These are phyloP conservation scores for Gallinago nigripennis DNA, from an alignment of 2,797 vertebrate species.

Conservation along the genomic window DNA sequence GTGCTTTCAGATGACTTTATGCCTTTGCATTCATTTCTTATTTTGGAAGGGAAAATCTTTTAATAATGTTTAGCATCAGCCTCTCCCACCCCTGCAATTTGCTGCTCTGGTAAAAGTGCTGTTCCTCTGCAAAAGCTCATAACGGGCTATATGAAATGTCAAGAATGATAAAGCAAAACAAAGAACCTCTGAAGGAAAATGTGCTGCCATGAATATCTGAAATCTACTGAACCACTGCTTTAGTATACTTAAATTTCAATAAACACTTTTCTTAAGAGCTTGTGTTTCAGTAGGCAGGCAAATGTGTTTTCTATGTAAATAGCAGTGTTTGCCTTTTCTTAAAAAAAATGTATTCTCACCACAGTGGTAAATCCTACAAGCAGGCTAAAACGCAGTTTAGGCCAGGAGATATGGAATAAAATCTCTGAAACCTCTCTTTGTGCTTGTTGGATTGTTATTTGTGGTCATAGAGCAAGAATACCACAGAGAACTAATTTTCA, in stretches of 20 bases:
- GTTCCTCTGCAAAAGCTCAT: constrained; percentile 34
- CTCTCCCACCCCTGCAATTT: not conserved
- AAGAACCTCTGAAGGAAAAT: constrained; percentile 27
- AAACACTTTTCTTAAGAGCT: constrained; percentile 9
- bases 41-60: constrained; percentile 42
- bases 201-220: constrained; percentile 12
- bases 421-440: not conserved
- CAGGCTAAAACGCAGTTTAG: not conserved
- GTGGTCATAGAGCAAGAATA: not conserved
- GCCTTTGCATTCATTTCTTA: constrained; percentile 13
- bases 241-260: constrained; percentile 44
- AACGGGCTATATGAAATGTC: constrained; percentile 3
- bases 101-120: not conserved
- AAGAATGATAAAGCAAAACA: constrained; percentile 41
- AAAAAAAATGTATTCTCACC: not conserved
- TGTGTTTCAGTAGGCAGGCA: constrained; percentile 13
- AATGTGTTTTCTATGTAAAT: constrained; percentile 40
- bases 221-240: constrained; percentile 6
- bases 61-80: constrained; percentile 37
- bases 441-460: not conserved
- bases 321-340: constrained; percentile 29
- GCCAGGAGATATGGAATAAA: not conserved
- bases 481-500: not conserved
- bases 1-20: not conserved
- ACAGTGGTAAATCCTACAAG: constrained; percentile 23